Base-by-base conservation (phyloP, 2,797 vertebrate species). In the Corythornis leucogaster region DNA sequence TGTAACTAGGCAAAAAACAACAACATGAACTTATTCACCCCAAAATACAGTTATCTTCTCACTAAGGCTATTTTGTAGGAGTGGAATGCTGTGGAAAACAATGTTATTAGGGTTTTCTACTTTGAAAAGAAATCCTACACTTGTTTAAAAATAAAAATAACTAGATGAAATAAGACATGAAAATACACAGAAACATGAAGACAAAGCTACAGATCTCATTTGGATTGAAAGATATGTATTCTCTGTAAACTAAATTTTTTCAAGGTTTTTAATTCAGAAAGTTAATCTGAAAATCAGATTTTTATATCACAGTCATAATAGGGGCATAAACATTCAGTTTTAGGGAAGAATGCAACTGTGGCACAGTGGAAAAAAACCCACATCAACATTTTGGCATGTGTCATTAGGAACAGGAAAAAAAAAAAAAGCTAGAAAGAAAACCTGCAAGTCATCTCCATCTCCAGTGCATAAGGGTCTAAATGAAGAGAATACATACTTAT, bases 11-110 rank as follows among this genome's bases (percentile, higher is more conserved):
- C 3, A 61, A 75, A 70, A 70, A 70, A 67, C 40, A 69, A 9
- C 22, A 33, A 17, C 4, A 4, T 20, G 26, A n/a, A 59, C 22
- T 77, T 48, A 20, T 31, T 53, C n/a, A 12, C 3, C 31, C 15
- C 26, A 12, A 77, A 74, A 89, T 22, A 5, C 12, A 16, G 13
- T 22, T 0, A 0, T 68, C 42, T 30, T 46, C 43, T 81, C 22
- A 28, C 20, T 59, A 11, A 40, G 74, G 25, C 2, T 24, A 1
- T 42, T 74, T 33, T 79, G 28, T 5, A n/a, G 42, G 22, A 43
- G 59, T 38, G 7, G 57, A 82, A 59, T 4, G 2, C 21, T 35
- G 8, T 15, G 20, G 42, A 62, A 82, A 63, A 15, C 16, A 71
- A 50, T 40, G 6, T 57, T 57, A 35, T 55, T 35, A 64, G 26